These are phyloP conservation scores for Hylaeus anthracinus DNA, from an alignment of 1,140 invertebrate genomes.

Conservation along the genomic window DNA sequence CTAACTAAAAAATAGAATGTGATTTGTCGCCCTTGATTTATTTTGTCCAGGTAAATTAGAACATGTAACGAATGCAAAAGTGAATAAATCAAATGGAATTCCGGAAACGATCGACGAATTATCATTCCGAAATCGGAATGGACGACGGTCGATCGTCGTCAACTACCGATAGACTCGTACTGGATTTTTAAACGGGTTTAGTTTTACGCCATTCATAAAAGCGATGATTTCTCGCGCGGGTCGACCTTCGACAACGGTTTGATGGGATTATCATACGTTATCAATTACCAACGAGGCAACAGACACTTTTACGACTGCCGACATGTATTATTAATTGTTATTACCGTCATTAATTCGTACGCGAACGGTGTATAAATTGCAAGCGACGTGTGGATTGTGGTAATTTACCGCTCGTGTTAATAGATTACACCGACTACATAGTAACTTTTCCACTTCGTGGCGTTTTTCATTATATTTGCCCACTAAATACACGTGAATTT, in stretches of 20 bases:
- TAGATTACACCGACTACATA: not conserved
- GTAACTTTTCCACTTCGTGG: not conserved
- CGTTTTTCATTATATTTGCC: not conserved
- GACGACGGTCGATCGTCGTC: not conserved
- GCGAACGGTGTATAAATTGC: constrained; percentile 8
- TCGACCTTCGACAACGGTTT: not conserved
- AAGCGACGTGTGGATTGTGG: not conserved
- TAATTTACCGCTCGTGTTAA: not conserved
- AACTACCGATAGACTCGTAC: not conserved
- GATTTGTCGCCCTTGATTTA: too few species aligned
- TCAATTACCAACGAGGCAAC: not conserved
- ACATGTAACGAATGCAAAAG: too few species aligned
- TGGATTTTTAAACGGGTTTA: not conserved
- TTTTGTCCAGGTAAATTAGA: too few species aligned
- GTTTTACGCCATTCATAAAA: not conserved
- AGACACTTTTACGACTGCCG: not conserved
- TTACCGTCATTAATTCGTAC: not conserved
- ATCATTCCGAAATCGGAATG: not conserved
- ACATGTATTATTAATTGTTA: constrained; percentile 21
- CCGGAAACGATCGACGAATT: too few species aligned
- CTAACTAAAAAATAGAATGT: too few species aligned
- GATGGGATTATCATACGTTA: constrained; percentile 2
- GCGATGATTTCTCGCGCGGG: too few species aligned
- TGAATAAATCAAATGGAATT: too few species aligned
- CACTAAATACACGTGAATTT: not conserved